Evolutionary conservation across 2,888 invertebrate species (phyloP).

Genomic region (Xanthorhoe designata): DNA sequence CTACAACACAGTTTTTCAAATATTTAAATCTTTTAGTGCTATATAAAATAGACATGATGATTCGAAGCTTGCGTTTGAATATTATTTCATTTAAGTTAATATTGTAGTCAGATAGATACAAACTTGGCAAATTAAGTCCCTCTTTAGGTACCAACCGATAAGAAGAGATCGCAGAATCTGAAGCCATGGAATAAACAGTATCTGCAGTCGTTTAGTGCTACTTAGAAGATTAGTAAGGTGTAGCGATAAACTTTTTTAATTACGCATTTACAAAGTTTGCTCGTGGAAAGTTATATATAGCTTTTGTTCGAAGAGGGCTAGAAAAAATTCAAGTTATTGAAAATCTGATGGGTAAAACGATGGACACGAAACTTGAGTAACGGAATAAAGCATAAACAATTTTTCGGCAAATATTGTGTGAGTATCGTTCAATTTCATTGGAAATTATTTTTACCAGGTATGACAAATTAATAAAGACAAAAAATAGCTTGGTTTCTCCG

Average conservation of each 20-base stretch:
- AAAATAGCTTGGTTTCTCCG: not conserved
- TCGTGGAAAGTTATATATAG: slow-evolving; percentile 14
- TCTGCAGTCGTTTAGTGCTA: slow-evolving; percentile 16
- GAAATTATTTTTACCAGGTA: not conserved
- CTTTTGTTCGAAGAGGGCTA: slow-evolving; percentile 4
- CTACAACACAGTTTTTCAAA: too few species aligned
- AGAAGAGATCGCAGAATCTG: not conserved
- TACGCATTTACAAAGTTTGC: slow-evolving; percentile 30
- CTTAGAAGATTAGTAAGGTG: slow-evolving; percentile 27
- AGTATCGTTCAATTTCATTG: not conserved
- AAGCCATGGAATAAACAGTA: slow-evolving; percentile 2
- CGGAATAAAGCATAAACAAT: not conserved
- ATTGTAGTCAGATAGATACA: too few species aligned
- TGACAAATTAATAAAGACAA: not conserved
- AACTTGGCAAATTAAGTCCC: too few species aligned
- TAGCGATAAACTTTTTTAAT: slow-evolving; percentile 40
- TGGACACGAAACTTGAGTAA: too few species aligned
- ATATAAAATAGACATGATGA: too few species aligned
- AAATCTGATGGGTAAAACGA: too few species aligned
- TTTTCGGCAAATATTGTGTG: not conserved
- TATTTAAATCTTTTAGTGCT: too few species aligned
- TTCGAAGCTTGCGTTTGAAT: too few species aligned
- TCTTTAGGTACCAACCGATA: too few species aligned
- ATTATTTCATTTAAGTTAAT: too few species aligned
- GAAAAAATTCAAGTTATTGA: not conserved